phyloP scores from a whole-genome alignment of 2,888 invertebrate genomes.

The Gortyna flavago region DNA sequence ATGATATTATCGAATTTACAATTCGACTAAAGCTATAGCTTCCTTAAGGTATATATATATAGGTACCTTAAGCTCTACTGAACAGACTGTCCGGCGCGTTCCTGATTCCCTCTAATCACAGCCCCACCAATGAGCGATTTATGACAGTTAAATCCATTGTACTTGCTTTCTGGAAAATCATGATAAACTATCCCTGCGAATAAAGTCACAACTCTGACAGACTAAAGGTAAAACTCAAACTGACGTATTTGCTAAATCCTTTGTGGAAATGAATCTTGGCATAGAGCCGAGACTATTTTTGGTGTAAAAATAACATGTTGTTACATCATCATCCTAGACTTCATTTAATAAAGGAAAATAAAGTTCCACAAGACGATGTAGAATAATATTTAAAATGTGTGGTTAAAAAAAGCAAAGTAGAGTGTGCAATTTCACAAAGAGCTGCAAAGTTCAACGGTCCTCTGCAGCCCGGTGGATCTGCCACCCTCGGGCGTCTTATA shows the following conservation, averaged over 20 bases:
- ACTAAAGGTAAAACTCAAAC: conserved; percentile 31
- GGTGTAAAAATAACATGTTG: conserved; percentile 16
- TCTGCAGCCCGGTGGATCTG: conserved; percentile 43
- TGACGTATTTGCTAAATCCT: conserved; percentile 42
- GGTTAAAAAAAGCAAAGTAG: conserved; percentile 48
- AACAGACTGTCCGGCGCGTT: conserved; percentile 33
- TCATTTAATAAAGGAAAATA: conserved; percentile 29
- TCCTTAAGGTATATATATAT: no score
- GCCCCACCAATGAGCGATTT: conserved; percentile 52
- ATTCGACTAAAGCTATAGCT: conserved; percentile 3
- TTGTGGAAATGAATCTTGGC: conserved; percentile 53
- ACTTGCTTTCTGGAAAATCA: conserved; percentile 58
- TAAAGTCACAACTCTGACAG: conserved; percentile 36
- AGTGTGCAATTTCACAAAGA: conserved; percentile 67
- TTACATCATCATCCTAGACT: conserved; percentile 32
- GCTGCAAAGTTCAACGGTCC: conserved; percentile 66
- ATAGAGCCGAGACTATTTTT: conserved; percentile 31
- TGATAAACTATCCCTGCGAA: conserved; percentile 53
- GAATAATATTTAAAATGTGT: conserved; percentile 45
- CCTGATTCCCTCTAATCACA: conserved; percentile 46
- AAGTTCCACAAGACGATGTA: conserved; percentile 26
- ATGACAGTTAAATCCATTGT: conserved; percentile 59
- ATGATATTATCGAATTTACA: conserved; percentile 6
- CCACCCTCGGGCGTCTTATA: conserved; percentile 62
- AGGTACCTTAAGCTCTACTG: conserved; percentile 23